phyloP scores from a whole-genome alignment of 2,888 invertebrate species.

The Drosophila kanekoi region DNA sequence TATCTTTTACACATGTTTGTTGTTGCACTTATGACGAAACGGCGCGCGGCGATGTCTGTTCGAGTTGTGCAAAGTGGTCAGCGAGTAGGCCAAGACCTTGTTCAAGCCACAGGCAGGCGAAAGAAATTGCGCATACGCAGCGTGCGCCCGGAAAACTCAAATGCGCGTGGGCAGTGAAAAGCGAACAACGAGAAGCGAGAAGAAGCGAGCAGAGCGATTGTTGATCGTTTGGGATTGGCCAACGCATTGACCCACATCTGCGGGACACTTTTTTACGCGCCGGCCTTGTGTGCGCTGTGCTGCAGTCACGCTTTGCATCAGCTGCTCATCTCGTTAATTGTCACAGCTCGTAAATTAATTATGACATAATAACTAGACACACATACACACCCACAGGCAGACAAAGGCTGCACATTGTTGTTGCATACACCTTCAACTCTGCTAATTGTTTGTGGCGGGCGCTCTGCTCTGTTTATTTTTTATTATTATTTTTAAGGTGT shows the following conservation, averaged over 20 bases:
- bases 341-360: constrained; percentile 82
- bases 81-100: constrained; percentile 29
- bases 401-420: constrained; percentile 36
- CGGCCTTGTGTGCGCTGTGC: constrained; percentile 57
- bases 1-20: constrained; percentile 14
- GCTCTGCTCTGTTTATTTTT: constrained; percentile 70
- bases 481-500: constrained; percentile 64
- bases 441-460: constrained; percentile 75
- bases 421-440: constrained; percentile 69
- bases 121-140: constrained; percentile 76
- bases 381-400: constrained; percentile 14
- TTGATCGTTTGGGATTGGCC: constrained; percentile 41
- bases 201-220: background rate
- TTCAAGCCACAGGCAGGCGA: constrained; percentile 17
- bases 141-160: constrained; percentile 50
- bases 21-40: constrained; percentile 68
- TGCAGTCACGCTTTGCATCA: constrained; percentile 66
- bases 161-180: constrained; percentile 41
- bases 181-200: background rate
- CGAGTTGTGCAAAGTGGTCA: constrained; percentile 52
- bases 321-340: constrained; percentile 73
- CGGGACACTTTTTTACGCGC: constrained; percentile 35
- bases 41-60: constrained; percentile 41
- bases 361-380: constrained; percentile 71
- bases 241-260: constrained; percentile 69